Base-by-base conservation (phyloP, 2,797 vertebrate species). In the Hipposideros larvatus region DNA sequence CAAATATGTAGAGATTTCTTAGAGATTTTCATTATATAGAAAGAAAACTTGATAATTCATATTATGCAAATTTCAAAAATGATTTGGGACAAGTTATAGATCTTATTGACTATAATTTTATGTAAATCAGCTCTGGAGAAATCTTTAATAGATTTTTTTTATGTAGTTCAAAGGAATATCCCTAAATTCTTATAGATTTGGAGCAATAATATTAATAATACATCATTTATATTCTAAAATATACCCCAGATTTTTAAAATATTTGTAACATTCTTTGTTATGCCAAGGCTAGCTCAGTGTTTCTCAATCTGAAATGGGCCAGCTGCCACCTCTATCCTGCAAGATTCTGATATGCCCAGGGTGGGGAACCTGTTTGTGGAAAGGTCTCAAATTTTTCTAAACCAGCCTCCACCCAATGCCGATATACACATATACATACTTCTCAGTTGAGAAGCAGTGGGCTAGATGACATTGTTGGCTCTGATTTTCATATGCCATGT, bases 101-200 rank as follows among this genome's bases (percentile, higher is more conserved):
- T 59, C 11, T 61, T 66, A 53, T 26, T 87, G 31, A 90, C 66
- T 93, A 9, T 7, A 79, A 14, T 88, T 91, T 79, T 75, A 77
- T 66, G n/a, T 91, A 91, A 90, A 41, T 93, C 26, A 77, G 11
- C 89, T 89, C n/a, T 86, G 37, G 63, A 90, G 34, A 86, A 95
- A 78, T 88, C 53, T 87, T 63, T 84, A 48, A 83, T 59, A 75
- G 77, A 3, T 43, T 71, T 53, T 46, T 87, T 34, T 37, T 41
- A 51, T 78, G 24, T 75, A 61, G 14, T 74, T 95, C 46, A 75
- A 55, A 95, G n/a, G 31, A 90, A n/a, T 73, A n/a, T 75, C 37
- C 48, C 26, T 84, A 94, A 95, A 68, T 91, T 71, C 61, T 85
- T 91, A 46, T 65, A 87, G 31, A 71, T 75, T 83, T 90, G 61